These are phyloP conservation scores for Pheucticus melanocephalus DNA, from an alignment of 2,113 vertebrate genomes.

Conservation along the genomic window DNA sequence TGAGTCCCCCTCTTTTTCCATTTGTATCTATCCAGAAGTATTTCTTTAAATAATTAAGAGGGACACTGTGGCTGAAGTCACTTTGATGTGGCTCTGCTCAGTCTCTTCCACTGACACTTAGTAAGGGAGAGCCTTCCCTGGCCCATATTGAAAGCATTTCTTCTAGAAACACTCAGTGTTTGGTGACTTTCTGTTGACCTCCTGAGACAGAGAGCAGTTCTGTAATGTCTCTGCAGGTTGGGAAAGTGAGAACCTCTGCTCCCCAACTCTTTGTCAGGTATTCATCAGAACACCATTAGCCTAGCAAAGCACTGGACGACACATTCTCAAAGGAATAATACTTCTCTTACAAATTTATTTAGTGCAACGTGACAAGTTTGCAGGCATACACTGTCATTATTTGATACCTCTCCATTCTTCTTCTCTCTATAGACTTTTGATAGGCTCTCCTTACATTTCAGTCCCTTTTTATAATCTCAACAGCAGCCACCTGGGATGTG, in stretches of 20 bases:
- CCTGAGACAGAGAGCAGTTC: background rate
- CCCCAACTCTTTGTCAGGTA: background rate
- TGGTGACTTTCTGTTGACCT: background rate
- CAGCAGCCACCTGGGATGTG: background rate
- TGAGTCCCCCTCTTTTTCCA: background rate
- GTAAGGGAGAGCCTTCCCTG: background rate
- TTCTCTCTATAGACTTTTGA: background rate
- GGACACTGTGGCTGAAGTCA: background rate
- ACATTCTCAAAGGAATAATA: background rate
- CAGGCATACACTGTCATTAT: background rate
- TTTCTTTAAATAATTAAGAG: background rate
- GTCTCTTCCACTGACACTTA: background rate
- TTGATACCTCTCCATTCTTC: slow-evolving; percentile 29
- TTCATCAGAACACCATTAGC: background rate
- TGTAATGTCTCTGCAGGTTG: background rate
- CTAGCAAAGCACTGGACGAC: background rate
- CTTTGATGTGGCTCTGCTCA: background rate
- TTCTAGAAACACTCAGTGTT: background rate
- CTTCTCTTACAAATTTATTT: background rate
- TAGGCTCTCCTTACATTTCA: slow-evolving; percentile 33
- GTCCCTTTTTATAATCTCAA: background rate
- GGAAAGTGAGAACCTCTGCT: background rate
- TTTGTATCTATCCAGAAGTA: background rate
- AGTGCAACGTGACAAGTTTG: background rate
- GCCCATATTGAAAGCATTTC: background rate